Conservation (phyloP, 2,888 invertebrate genomes). For the Drosophila kambysellisi region DNA sequence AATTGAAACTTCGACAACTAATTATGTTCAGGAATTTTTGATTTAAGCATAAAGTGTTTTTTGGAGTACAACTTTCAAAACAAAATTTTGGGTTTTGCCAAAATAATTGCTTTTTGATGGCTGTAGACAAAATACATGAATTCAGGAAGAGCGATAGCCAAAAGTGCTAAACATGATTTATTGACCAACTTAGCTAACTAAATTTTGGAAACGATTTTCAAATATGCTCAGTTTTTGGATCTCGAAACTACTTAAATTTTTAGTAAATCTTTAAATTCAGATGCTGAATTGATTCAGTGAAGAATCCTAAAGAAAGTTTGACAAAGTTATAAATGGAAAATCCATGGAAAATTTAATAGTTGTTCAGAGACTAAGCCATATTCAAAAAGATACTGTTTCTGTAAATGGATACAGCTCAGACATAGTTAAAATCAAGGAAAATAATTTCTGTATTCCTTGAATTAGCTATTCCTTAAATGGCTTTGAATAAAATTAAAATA, state of each 20-base stretch:
- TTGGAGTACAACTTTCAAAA: constrained; percentile 7
- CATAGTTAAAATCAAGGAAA: not conserved
- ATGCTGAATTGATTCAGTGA: too few relatives aligned
- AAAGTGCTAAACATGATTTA: not conserved
- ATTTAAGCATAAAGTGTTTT: constrained; percentile 9
- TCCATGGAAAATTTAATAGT: not conserved
- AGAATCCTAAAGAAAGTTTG: not conserved
- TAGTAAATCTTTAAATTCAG: not conserved
- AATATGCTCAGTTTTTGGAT: not conserved
- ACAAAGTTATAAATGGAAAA: not conserved
- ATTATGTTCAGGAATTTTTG: constrained; percentile 19
- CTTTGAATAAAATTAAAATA: not conserved
- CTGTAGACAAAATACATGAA: not conserved
- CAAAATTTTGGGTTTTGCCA: not conserved
- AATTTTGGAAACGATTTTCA: not conserved
- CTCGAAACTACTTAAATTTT: not conserved
- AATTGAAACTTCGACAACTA: constrained; percentile 22
- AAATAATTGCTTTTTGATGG: constrained; percentile 1
- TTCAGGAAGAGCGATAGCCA: not conserved
- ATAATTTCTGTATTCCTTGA: not conserved
- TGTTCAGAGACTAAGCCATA: not conserved
- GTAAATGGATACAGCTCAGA: not conserved
- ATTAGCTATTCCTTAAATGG: not conserved
- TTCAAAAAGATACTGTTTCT: not conserved
- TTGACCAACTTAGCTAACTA: not conserved